Base-by-base conservation (phyloP, 1,140 invertebrate genomes). In the Drosophila sucinea region DNA sequence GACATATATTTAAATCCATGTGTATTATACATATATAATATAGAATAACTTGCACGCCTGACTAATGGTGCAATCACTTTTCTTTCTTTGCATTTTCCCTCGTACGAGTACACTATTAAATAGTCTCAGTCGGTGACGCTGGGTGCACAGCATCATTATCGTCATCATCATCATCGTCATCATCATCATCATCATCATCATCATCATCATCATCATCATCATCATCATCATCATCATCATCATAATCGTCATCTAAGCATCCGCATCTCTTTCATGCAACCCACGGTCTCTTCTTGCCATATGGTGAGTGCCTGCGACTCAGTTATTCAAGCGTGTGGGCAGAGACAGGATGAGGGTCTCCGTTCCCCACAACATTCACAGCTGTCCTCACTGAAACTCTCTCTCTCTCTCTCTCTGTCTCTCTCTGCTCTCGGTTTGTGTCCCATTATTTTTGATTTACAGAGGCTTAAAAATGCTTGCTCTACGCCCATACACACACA, bases 401-500 rank as follows among this genome's bases (percentile, higher is more conserved):
- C n/a, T 5, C 17, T 25, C 27, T 7, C 56, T n/a, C n/a, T 17
- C 29, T 33, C 2, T n/a, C 1, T 44, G 4, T 30, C n/a, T 29
- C 67, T 81, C 73, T 84, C 74, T 74, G 73, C 23, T 51, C n/a
- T 51, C 23, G 25, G 44, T 25, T 71, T 85, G 81, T 64, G 81
- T 75, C 82, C 86, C 81, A 84, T 84, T 84, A 84, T 84, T 84
- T 84, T 78, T 84, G 82, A 84, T 85, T 84, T 84, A 69, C 69
- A 68, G 62, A 56, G 47, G 72, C 69, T 81, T 70, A 74, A 63
- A 63, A 57, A 64, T 73, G 40, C 57, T 41, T 54, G 60, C 60
- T 66, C 76, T 44, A 35, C 51, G 66, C 70, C 40, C 67, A 74
- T 62, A 47, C 29, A 56, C 23, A 25, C n/a, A 29, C n/a, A 63